These are phyloP conservation scores for Thera obeliscata DNA, from an alignment of 2,888 invertebrate species.

Conservation along the genomic window DNA sequence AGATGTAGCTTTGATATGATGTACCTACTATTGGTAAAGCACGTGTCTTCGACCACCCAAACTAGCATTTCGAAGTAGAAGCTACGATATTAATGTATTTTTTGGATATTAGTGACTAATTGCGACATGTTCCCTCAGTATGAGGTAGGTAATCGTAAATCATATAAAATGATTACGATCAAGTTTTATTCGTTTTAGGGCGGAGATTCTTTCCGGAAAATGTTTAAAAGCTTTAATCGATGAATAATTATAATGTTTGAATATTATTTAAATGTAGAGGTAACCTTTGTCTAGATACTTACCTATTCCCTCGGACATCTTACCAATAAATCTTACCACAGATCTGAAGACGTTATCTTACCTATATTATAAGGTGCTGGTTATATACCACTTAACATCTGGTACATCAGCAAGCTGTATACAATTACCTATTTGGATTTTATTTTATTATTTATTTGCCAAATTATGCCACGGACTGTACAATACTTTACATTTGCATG, in stretches of 20 bases:
- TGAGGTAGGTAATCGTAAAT: conserved; percentile 21
- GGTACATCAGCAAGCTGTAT: no score
- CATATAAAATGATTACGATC: conserved; percentile 7
- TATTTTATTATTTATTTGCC: no score
- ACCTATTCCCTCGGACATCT: no score
- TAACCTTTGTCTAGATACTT: no score
- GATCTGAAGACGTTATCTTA: no score
- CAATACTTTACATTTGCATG: conserved; percentile 5
- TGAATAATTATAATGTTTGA: neutral
- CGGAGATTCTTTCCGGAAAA: conserved; percentile 4
- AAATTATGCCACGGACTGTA: conserved; percentile 1
- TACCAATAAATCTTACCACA: no score
- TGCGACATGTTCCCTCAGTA: conserved; percentile 27
- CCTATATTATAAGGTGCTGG: neutral
- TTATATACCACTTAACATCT: no score
- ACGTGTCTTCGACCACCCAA: conserved; percentile 44
- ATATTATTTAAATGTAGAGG: no score
- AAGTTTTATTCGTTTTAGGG: conserved; percentile 14
- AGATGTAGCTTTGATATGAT: conserved; percentile 62
- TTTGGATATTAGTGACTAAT: conserved; percentile 28
- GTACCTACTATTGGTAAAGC: conserved; percentile 54
- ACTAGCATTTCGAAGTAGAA: conserved; percentile 26
- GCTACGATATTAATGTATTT: conserved; percentile 30
- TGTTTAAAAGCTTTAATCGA: neutral
- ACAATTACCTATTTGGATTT: no score